Conservation (phyloP, 2,888 invertebrate genomes). For the Boloria euphrosyne region DNA sequence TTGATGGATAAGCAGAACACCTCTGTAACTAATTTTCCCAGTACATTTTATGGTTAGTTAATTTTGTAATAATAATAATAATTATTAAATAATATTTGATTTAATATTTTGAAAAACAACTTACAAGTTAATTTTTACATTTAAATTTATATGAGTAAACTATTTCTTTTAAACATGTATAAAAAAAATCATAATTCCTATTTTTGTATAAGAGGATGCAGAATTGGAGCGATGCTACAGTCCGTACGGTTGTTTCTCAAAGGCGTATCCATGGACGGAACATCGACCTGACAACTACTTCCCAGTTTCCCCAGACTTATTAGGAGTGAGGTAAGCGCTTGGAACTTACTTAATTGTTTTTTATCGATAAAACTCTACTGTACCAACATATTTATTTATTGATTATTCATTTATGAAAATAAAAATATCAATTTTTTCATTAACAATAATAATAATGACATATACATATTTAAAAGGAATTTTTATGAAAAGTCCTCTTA, state of each 20-base stretch:
- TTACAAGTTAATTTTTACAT: no score
- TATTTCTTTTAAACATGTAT: no score
- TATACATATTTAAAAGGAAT: no score
- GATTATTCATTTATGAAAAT: no score
- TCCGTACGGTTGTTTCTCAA: constrained; percentile 91
- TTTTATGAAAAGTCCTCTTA: neutral
- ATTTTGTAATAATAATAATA: constrained; percentile 28
- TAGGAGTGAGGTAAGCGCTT: constrained; percentile 74
- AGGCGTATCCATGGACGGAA: constrained; percentile 90
- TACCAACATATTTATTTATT: no score
- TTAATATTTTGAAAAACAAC: no score
- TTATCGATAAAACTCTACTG: no score
- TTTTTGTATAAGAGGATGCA: constrained; percentile 60
- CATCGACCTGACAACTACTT: constrained; percentile 90
- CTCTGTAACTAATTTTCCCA: constrained; percentile 65
- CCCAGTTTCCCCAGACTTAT: constrained; percentile 86
- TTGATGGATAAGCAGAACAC: constrained; percentile 78
- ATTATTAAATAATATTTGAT: no score
- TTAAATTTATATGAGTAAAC: no score
- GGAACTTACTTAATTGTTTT: neutral
- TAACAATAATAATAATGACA: no score
- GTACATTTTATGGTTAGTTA: constrained; percentile 65
- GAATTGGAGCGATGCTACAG: constrained; percentile 87
- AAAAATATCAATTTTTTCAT: no score
- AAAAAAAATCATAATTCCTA: constrained; percentile 9